phyloP scores from a whole-genome alignment of 2,888 invertebrate genomes.

The Theretra japonica region DNA sequence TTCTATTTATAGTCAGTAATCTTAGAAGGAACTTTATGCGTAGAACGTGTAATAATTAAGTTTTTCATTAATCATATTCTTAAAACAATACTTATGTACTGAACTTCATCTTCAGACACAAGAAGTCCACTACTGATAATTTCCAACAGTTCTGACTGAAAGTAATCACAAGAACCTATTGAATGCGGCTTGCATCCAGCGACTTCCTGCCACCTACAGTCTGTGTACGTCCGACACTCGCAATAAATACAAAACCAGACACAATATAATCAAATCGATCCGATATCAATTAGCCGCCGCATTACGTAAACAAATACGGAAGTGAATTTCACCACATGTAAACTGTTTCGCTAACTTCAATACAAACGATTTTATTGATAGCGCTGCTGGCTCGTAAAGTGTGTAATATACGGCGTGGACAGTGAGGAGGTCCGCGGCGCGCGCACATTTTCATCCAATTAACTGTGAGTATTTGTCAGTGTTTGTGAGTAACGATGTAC shows the following conservation, averaged over 20 bases:
- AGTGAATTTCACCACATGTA: slow-evolving; percentile 48
- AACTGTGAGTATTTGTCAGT: slow-evolving; percentile 70
- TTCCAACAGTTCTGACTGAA: too few species aligned
- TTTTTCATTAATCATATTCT: too few species aligned
- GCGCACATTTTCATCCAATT: slow-evolving; percentile 69
- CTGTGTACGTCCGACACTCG: neutral
- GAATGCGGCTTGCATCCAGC: too few species aligned
- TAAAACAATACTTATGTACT: too few species aligned
- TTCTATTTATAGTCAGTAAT: too few species aligned
- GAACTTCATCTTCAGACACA: too few species aligned
- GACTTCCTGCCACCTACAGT: too few species aligned
- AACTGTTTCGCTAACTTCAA: slow-evolving; percentile 55
- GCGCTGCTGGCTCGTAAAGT: slow-evolving; percentile 66
- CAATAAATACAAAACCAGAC: neutral
- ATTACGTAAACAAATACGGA: slow-evolving; percentile 43
- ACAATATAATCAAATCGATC: slow-evolving; percentile 9
- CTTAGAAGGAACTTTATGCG: too few species aligned
- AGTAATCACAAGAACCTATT: too few species aligned
- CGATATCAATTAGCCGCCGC: slow-evolving; percentile 39
- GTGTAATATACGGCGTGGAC: slow-evolving; percentile 70
- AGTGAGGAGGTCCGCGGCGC: slow-evolving; percentile 39
- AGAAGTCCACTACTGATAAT: too few species aligned
- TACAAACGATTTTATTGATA: slow-evolving; percentile 67
- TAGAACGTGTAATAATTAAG: too few species aligned
- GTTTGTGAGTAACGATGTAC: slow-evolving; percentile 60